Base-by-base conservation (phyloP, 2,113 vertebrate genomes). In the Rostratula benghalensis region DNA sequence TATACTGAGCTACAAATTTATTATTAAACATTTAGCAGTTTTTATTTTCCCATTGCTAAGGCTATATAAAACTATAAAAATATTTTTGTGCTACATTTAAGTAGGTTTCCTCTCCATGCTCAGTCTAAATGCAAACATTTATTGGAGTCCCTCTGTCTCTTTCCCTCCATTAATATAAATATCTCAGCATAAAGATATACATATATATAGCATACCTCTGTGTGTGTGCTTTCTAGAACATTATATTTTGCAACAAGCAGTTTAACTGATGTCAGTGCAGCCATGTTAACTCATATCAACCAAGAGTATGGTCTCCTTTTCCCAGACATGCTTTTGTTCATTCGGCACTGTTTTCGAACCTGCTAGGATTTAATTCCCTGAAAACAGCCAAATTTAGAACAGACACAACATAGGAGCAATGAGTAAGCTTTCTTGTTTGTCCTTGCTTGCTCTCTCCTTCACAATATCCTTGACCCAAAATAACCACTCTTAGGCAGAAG, bases 381-480 rank as follows among this genome's bases (percentile, higher is more conserved):
- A 90, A 95, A 96, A 76, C 57, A 79, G 65, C 37, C 74, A 79
- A 71, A 94, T 90, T 95, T 96, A 94, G 89, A 96, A 64, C 73
- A 79, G 41, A 50, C 33, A 65, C 39, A 78, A 83, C 81, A 76
- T 0, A 89, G 48, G 28, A 94, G 83, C 86, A 92, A 83, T 41
- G 77, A 92, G 51, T 25, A 94, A 94, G 93, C 76, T 89, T 95
- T 90, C 76, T 84, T 94, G 76, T 94, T 91, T 87, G 91, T 95
- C 89, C 91, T 96, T 96, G 89, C 51, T 91, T 96, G 91, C 77
- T 82, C 80, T 94, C 39, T 91, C 77, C 89, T 95, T 95, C 45
- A 94, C 39, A 75, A 82, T 79, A 92, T 54, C 95, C 94, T 96
- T 97, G 92, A 97, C 94, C 95, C 48, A 90, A 96, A 94, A 81